Evolutionary conservation across 2,797 vertebrate genomes (phyloP), one percentile per base, ranked within the genome.

Genomic region (Enteromius viviparus): DNA sequence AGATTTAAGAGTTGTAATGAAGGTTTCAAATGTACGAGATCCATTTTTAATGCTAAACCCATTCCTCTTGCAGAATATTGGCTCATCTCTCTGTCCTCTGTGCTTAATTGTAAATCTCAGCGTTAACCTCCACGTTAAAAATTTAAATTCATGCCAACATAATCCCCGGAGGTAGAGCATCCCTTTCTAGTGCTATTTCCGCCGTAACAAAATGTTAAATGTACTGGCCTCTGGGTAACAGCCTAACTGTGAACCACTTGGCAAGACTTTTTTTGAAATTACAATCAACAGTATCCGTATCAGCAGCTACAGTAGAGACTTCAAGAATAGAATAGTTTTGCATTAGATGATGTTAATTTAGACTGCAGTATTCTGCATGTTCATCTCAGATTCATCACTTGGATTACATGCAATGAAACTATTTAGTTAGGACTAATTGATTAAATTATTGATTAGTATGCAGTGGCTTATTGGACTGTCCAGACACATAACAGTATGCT

Each of bases 221-320:
- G 29, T 64, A 69, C 47, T 49, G 47, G 64, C 78, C n/a, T 42
- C 65, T 80, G 47, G 65, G 65, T 80, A 69, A 69, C 11, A 78
- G 42, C 26, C 42, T 78, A 65, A 65, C 17, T 3, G 6, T 78
- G 6, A 80, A 55, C 26, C 21, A 69, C 64, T 80, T 69, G 34
- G n/a, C 78, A 80, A 55, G 9, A 69, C 21, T 42, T 68, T 68
- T 69, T 68, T n/a, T n/a, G 47, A 34, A 51, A 69, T 69, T 69
- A 26, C 12, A 7, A 53, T 40, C 32, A 55, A 55, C 21, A 23
- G 11, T 51, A 79, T 40, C 32, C 53, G 19, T 51, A 37, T 37
- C 34, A 37, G 34, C 34, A 37, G 34, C 34, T 26, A 17, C 32
- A 21, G 45, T 32, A 51, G 5, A 45, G n/a, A 32, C 17, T 32